These are phyloP conservation scores for Drosophila insularis DNA, from an alignment of 1,140 invertebrate genomes.

Conservation along the genomic window DNA sequence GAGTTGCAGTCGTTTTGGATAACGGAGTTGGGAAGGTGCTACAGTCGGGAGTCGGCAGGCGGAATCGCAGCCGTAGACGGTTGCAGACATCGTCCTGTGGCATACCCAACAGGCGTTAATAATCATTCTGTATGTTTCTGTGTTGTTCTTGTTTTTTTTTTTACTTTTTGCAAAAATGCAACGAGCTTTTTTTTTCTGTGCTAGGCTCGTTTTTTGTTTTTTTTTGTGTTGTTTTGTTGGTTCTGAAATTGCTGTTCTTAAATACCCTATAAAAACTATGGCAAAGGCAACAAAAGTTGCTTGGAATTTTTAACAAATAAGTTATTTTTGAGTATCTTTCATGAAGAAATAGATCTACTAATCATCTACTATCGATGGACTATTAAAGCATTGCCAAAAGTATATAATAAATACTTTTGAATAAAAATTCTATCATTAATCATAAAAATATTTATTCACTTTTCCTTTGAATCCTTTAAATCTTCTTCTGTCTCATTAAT, in stretches of 20 bases:
- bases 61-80: slow-evolving; percentile 25
- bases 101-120: slow-evolving; percentile 79
- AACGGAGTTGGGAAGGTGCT: neutral
- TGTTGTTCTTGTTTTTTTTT: slow-evolving; percentile 41
- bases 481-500: too few relatives aligned
- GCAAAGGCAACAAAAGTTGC: neutral
- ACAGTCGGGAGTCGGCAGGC: neutral
- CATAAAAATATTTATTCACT: too few relatives aligned
- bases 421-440: too few relatives aligned
- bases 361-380: too few relatives aligned
- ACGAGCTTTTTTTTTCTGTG: slow-evolving; percentile 37
- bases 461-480: too few relatives aligned
- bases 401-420: too few relatives aligned
- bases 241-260: slow-evolving; percentile 47
- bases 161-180: slow-evolving; percentile 34
- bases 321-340: too few relatives aligned
- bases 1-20: slow-evolving; percentile 6
- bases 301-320: neutral
- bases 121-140: slow-evolving; percentile 57
- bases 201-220: slow-evolving; percentile 19
- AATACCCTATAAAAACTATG: slow-evolving; percentile 48
- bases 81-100: slow-evolving; percentile 74
- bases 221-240: slow-evolving; percentile 47
- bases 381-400: too few relatives aligned
- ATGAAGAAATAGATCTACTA: too few relatives aligned